Evolutionary conservation across 2,888 invertebrate genomes (phyloP), one percentile per base, ranked within the genome.

Genomic region (Noctua janthina): DNA sequence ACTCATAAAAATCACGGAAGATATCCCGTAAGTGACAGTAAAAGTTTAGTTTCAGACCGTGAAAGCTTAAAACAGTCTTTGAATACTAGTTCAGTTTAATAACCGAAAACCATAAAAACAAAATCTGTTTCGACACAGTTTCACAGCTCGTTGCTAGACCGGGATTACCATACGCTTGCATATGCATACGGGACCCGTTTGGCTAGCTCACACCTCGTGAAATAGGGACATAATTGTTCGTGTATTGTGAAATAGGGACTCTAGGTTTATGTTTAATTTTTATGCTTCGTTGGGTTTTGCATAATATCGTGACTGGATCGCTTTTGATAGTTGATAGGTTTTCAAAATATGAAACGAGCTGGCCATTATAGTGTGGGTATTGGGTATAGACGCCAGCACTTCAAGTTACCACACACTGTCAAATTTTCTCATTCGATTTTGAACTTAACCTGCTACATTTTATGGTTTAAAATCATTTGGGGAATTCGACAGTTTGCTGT

Each of bases 141-240:
- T 87, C 85, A 84, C 75, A 84, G 87, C 77, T 84, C 78, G 62
- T 35, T 0, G 76, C 39, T 13, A 43, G 29, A 54, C 49, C 43
- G 11, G 78, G 76, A 92, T 92, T 92, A 91, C 59, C 92, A 92
- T 89, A 83, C 86, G 77, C 86, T 89, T 91, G 91, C 91, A 92
- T 92, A 92, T 92, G 92, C 91, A 92, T 91, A 86, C 54, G 72
- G 76, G 71, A 70, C 84, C 82, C 89, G 90, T 90, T 88, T 89
- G 86, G 87, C 87, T 77, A 59, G 86, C 80, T 81, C 86, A 85
- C 89, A 87, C 87, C 89, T 84, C 86, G 87, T 86, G 84, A 84
- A 90, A 91, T 91, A 87, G 90, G 82, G 78, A 78, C 82, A 90
- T 91, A 91, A 92, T 92, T 91, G 90, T 87, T 83, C 85, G 81